phyloP scores from a whole-genome alignment of 2,888 invertebrate genomes.

The Rhamnusium bicolor region DNA sequence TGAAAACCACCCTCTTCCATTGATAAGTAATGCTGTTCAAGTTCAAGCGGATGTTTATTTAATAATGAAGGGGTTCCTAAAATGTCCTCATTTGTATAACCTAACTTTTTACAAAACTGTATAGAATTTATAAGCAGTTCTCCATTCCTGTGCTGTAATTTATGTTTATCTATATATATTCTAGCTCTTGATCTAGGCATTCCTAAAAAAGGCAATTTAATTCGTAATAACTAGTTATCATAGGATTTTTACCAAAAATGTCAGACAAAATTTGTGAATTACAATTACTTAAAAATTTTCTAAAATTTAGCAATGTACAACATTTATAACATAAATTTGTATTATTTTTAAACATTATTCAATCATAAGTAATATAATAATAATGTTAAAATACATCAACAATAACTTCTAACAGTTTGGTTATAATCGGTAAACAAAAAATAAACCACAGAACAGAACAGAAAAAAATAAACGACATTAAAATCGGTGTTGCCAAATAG shows the following conservation, averaged over 20 bases:
- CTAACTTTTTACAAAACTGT: constrained; percentile 66
- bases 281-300: neutral
- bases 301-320: neutral
- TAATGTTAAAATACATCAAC: neutral
- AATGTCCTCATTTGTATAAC: constrained; percentile 73
- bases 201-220: constrained; percentile 30
- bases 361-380: neutral
- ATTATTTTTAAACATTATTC: constrained; percentile 18
- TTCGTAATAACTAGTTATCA: neutral
- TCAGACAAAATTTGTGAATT: constrained; percentile 33
- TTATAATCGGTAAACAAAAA: too few relatives aligned
- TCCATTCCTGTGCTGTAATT: constrained; percentile 45
- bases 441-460: too few relatives aligned
- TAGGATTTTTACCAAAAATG: constrained; percentile 36
- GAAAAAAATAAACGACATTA: too few relatives aligned
- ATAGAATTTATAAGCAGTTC: constrained; percentile 50
- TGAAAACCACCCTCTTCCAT: constrained; percentile 77
- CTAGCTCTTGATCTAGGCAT: constrained; percentile 39
- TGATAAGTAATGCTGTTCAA: constrained; percentile 77
- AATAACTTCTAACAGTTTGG: too few relatives aligned
- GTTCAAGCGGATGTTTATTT: constrained; percentile 73
- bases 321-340: constrained; percentile 13
- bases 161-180: constrained; percentile 45
- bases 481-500: too few relatives aligned
- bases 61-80: constrained; percentile 73